Evolutionary conservation across 2,797 vertebrate species (phyloP).

Genomic region (Ibycter americanus): DNA sequence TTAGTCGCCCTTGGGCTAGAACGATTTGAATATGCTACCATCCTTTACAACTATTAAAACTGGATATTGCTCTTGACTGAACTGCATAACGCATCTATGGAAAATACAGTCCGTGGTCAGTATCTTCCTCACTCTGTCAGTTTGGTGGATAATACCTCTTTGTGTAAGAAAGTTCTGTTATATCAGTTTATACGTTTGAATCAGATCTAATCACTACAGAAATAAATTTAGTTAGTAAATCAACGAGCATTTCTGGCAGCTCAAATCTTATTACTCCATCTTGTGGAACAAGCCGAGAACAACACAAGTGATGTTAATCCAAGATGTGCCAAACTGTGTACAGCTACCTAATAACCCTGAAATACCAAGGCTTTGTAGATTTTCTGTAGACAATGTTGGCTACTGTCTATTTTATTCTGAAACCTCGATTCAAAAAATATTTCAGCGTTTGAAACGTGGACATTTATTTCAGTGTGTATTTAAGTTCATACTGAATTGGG

Average conservation of each 20-base stretch:
- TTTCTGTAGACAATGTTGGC: neutral
- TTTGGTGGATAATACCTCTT: neutral
- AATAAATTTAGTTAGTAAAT: constrained; percentile 8
- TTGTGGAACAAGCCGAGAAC: constrained; percentile 70
- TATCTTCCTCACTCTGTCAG: neutral
- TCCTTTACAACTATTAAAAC: neutral
- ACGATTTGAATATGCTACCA: neutral
- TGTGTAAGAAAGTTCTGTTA: neutral
- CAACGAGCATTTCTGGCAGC: neutral
- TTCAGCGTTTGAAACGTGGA: neutral
- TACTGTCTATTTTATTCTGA: neutral
- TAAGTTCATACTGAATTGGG: neutral
- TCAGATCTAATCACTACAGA: neutral
- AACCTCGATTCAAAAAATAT: neutral
- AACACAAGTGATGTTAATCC: neutral
- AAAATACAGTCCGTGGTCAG: neutral
- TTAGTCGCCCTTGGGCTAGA: neutral
- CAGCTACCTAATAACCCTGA: neutral
- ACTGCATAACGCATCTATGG: neutral
- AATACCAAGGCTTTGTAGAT: neutral
- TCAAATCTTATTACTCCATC: constrained; percentile 71
- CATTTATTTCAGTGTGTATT: neutral
- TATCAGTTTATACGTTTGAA: neutral
- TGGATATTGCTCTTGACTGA: neutral
- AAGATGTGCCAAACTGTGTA: neutral